phyloP scores from a whole-genome alignment of 2,888 invertebrate species.

The Lochmaea crataegi region DNA sequence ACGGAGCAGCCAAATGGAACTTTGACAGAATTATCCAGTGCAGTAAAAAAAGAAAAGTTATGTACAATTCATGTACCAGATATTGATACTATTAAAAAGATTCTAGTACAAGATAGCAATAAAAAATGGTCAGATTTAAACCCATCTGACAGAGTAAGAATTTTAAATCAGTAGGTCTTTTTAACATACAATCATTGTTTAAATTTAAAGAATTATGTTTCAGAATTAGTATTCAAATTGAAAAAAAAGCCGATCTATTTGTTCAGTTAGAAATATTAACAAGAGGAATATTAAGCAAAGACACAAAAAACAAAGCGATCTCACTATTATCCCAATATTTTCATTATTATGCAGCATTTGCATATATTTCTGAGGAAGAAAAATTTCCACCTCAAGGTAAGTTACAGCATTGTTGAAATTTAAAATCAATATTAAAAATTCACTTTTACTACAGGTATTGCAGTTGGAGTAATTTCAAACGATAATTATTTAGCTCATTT shows the following conservation, averaged over 20 bases:
- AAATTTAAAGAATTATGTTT: constrained; percentile 22
- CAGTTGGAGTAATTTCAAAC: constrained; percentile 63
- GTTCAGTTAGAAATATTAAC: constrained; percentile 63
- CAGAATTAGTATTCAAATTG: constrained; percentile 67
- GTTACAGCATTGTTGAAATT: background rate
- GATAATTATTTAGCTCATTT: constrained; percentile 65
- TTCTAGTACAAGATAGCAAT: constrained; percentile 46
- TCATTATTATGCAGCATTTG: constrained; percentile 68
- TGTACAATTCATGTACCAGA: constrained; percentile 47
- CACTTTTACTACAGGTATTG: constrained; percentile 59
- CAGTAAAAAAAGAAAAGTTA: constrained; percentile 37
- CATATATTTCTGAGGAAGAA: constrained; percentile 61
- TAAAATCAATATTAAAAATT: background rate
- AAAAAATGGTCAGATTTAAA: constrained; percentile 44
- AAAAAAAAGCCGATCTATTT: constrained; percentile 65
- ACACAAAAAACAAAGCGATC: constrained; percentile 63
- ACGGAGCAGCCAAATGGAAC: constrained; percentile 36
- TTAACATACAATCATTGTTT: background rate
- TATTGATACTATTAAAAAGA: constrained; percentile 50
- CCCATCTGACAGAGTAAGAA: constrained; percentile 50
- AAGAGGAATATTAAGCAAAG: constrained; percentile 56
- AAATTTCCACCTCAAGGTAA: constrained; percentile 63
- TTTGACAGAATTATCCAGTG: constrained; percentile 39
- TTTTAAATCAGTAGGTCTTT: constrained; percentile 54
- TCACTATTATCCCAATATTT: constrained; percentile 66